A percentile compares a stretch with the other conserved stretches of the same genome.
phyloP scores from a whole-genome alignment of 2,113 vertebrate genomes.

The Epinephelus fuscoguttatus region DNA sequence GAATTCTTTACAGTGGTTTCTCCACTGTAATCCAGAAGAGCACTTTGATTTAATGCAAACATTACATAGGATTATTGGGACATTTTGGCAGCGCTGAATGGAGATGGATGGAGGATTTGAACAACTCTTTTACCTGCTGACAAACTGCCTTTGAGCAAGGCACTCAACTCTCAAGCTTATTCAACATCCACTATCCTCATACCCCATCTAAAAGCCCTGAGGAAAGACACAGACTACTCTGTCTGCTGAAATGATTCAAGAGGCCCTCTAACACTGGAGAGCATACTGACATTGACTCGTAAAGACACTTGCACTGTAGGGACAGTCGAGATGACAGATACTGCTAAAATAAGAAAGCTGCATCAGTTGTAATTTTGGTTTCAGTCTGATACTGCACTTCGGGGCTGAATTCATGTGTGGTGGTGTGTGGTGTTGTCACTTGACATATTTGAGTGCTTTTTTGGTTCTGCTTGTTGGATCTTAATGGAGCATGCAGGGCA shows the following conservation, averaged over 20 bases:
- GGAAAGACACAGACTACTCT: background rate
- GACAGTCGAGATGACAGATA: constrained; percentile 29
- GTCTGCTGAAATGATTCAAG: constrained; percentile 13
- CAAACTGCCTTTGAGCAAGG: constrained; percentile 15
- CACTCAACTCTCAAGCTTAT: background rate
- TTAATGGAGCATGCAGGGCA: background rate
- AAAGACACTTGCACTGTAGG: background rate
- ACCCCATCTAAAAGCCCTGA: background rate
- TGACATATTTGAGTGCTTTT: background rate
- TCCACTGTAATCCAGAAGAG: constrained; percentile 4
- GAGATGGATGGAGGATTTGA: background rate
- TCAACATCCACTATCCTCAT: background rate
- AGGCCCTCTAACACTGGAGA: background rate
- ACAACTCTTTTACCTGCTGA: background rate
- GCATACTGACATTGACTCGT: constrained; percentile 14
- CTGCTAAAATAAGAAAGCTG: constrained; percentile 28
- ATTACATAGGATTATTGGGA: constrained; percentile 37
- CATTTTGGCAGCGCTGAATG: constrained; percentile 1
- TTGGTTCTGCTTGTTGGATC: constrained; percentile 10
- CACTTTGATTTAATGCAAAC: constrained; percentile 29
- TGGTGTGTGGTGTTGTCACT: background rate
- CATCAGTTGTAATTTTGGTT: constrained; percentile 28
- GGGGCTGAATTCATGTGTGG: background rate
- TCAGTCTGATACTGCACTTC: constrained; percentile 15
- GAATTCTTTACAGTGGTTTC: constrained; percentile 20